phyloP scores from a whole-genome alignment of 2,888 invertebrate genomes.

The Lochmaea crataegi region DNA sequence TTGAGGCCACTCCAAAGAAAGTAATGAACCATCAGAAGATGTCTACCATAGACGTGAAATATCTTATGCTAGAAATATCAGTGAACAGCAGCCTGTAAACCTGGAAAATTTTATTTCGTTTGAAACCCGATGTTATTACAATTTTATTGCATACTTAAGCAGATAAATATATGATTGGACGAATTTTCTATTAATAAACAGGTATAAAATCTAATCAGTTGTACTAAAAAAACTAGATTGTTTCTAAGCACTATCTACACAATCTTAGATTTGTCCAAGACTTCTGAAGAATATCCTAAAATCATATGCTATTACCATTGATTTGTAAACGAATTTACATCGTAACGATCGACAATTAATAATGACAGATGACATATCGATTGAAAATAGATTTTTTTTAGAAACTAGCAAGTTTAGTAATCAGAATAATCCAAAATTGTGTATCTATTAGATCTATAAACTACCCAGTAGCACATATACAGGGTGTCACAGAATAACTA shows the following conservation, averaged over 20 bases:
- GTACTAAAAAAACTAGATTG: conserved; percentile 20
- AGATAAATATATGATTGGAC: conserved; percentile 14
- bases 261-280: conserved; percentile 5
- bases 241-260: conserved; percentile 1
- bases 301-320: no score
- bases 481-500: no score
- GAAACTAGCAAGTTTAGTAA: neutral
- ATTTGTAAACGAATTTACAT: neutral
- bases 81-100: no score
- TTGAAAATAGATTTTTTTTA: neutral
- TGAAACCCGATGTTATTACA: no score
- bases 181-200: conserved; percentile 23
- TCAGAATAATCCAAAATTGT: neutral
- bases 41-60: no score
- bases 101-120: no score
- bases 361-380: no score
- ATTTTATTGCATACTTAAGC: no score
- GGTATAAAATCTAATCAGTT: conserved; percentile 29
- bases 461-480: neutral
- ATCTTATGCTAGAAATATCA: no score
- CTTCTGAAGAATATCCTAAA: neutral
- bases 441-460: neutral
- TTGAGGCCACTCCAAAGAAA: no score
- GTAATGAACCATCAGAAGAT: no score
- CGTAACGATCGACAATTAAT: neutral